Conservation (phyloP, 2,113 vertebrate species). For the Octodon degus region DNA sequence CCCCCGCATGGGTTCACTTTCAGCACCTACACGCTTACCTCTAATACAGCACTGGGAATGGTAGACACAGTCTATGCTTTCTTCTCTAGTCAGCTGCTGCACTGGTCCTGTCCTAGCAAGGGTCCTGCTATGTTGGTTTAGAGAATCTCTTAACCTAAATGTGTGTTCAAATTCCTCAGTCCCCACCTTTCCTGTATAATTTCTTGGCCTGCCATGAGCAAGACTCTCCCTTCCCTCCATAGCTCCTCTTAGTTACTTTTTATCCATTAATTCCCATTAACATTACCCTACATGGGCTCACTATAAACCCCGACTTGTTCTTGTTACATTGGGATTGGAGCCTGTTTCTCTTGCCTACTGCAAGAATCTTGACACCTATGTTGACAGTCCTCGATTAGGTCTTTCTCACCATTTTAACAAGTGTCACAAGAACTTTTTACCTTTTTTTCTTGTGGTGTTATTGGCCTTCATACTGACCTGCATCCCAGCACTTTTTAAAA, state of each 20-base stretch:
- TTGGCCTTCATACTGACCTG: neutral
- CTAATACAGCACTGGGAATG: no score
- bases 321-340: neutral
- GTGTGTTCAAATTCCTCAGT: neutral
- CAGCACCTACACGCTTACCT: no score
- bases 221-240: neutral
- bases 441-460: neutral
- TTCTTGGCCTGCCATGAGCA: neutral
- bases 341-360: neutral
- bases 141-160: neutral
- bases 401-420: neutral
- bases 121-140: neutral
- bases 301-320: neutral
- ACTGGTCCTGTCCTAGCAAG: neutral
- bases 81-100: neutral
- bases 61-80: neutral
- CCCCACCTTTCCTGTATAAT: neutral
- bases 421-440: neutral
- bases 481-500: neutral
- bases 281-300: neutral
- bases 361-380: neutral
- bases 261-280: neutral
- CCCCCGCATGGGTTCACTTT: neutral
- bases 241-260: neutral
- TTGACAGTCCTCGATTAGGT: neutral